Base-by-base conservation (phyloP, 2,888 invertebrate genomes). In the Stenodema calcarata region DNA sequence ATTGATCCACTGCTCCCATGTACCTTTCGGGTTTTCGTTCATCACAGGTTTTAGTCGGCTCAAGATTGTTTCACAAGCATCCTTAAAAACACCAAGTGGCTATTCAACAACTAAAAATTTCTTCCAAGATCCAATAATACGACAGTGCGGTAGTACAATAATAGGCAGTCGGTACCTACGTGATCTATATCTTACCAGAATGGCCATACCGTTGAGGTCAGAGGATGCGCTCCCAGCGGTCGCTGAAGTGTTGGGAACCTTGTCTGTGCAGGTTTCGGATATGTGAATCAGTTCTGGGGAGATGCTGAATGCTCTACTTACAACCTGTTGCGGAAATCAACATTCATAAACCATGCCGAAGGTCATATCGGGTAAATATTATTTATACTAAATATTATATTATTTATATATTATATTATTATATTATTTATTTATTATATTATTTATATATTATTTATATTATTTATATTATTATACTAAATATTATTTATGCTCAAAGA, bases 121-220 rank as follows among this genome's bases (percentile, higher is more conserved):
- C n/a, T n/a, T n/a, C n/a, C n/a, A n/a, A n/a, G n/a, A n/a, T n/a
- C n/a, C n/a, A n/a, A n/a, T n/a, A n/a, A n/a, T n/a, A n/a, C n/a
- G n/a, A n/a, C n/a, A n/a, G n/a, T n/a, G n/a, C n/a, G n/a, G n/a
- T n/a, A n/a, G n/a, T n/a, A n/a, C n/a, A n/a, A n/a, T n/a, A n/a
- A n/a, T n/a, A n/a, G n/a, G 35, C 35, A 35, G 35, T 4, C 35
- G 35, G 35, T 7, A 35, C n/a, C n/a, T n/a, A n/a, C n/a, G n/a
- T n/a, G 35, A 7, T 35, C 35, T 35, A 35, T 35, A 7, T 89
- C 91, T 91, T 90, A 93, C 93, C 90, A 96, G 91, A 1, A 98
- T 94, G 0, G 98, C 98, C 95, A 96, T 96, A 86, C 98, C 98
- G 90, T 98, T 97, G 0, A 98, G 91, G 92, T 98, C 98, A 0